Evolutionary conservation across 1,140 invertebrate species (phyloP).

Genomic region (Drosophila truncata): DNA sequence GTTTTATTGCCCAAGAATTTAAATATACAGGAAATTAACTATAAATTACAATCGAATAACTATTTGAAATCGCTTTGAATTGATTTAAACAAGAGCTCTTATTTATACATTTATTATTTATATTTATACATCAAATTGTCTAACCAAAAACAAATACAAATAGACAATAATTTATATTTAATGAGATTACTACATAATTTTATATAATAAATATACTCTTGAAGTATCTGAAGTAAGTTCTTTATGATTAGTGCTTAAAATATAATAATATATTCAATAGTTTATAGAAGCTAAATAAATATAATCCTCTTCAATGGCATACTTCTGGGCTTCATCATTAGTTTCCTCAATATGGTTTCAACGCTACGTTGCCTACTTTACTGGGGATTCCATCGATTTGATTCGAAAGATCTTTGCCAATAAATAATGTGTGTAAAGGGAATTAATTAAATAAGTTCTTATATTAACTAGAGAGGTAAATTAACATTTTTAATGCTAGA

Average conservation of each 20-base stretch:
- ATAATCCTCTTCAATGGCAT: slow-evolving; percentile 17
- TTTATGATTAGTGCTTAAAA: background rate
- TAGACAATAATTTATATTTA: background rate
- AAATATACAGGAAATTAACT: background rate
- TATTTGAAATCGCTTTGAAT: background rate
- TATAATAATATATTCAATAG: background rate
- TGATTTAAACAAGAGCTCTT: background rate
- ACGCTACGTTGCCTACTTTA: slow-evolving; percentile 12
- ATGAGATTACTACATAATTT: background rate
- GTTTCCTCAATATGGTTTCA: too few species aligned
- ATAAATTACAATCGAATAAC: background rate
- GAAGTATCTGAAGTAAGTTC: too few species aligned
- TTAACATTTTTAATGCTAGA: background rate
- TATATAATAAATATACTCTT: background rate
- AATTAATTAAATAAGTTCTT: background rate
- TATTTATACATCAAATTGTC: too few species aligned
- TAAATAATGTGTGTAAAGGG: too few species aligned
- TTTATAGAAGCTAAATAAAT: slow-evolving; percentile 1
- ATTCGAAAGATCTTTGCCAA: background rate
- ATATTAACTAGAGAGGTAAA: background rate
- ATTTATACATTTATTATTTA: background rate
- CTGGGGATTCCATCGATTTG: background rate
- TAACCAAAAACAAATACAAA: background rate
- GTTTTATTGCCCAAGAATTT: background rate
- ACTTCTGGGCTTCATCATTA: slow-evolving; percentile 47